phyloP scores from a whole-genome alignment of 2,888 invertebrate genomes.

The Calameuta idolon region DNA sequence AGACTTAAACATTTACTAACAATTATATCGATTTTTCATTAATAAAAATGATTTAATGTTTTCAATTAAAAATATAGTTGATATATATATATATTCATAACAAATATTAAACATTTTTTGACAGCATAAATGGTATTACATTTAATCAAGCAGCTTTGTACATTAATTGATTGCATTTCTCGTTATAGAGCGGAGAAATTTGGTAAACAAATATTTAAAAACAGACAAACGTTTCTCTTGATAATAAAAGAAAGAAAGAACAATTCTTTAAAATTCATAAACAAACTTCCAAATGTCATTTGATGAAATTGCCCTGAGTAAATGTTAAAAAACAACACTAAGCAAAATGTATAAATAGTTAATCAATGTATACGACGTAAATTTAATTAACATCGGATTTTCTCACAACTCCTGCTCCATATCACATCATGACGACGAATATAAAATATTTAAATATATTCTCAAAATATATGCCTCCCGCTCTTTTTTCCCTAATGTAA shows the following conservation, averaged over 20 bases:
- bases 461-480: neutral
- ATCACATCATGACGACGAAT: neutral
- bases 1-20: conserved; percentile 6
- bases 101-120: neutral
- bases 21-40: neutral
- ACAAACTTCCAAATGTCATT: neutral
- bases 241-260: neutral
- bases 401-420: neutral
- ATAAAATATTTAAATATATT: neutral
- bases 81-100: neutral
- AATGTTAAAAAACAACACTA: too few species aligned
- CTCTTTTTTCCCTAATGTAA: neutral
- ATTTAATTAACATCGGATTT: neutral
- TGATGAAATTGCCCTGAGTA: neutral
- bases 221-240: neutral
- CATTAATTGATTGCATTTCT: neutral
- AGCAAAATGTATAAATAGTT: too few species aligned
- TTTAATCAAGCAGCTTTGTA: neutral
- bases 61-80: neutral
- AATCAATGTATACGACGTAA: neutral
- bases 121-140: neutral
- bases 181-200: neutral
- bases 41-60: neutral
- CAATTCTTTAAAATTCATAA: neutral
- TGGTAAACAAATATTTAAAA: neutral